Conservation (phyloP, 2,888 invertebrate genomes). For the Drosophila subquinaria region DNA sequence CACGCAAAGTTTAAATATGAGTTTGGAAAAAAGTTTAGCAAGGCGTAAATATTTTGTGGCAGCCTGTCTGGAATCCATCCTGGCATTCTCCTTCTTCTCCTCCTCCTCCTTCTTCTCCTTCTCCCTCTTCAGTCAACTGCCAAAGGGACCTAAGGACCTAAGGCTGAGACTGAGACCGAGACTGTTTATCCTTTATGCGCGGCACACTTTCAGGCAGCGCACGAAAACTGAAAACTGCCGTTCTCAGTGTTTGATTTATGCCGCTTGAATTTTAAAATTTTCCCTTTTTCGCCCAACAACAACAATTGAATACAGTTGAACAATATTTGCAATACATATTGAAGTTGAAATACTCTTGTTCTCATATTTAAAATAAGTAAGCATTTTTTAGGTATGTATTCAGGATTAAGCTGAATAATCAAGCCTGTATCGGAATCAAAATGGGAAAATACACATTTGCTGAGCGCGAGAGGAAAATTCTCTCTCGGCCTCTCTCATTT, state of each 20-base stretch:
- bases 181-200: constrained; percentile 74
- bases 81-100: constrained; percentile 6
- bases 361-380: too few species aligned
- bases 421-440: too few species aligned
- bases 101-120: neutral
- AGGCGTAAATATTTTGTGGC: constrained; percentile 80
- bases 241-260: constrained; percentile 77
- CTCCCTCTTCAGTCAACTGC: neutral
- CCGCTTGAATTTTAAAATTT: constrained; percentile 80
- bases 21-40: constrained; percentile 75
- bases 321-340: neutral
- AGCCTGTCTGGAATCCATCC: constrained; percentile 38
- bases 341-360: constrained; percentile 4
- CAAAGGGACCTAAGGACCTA: constrained; percentile 11
- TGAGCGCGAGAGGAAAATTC: too few species aligned
- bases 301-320: constrained; percentile 15
- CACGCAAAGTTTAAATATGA: constrained; percentile 76
- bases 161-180: neutral
- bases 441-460: too few species aligned
- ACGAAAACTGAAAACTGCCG: constrained; percentile 71
- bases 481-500: too few species aligned
- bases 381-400: too few species aligned
- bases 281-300: constrained; percentile 15
- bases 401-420: too few species aligned
- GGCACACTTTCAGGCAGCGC: constrained; percentile 66